Evolutionary conservation across 2,113 vertebrate species (phyloP).

Genomic region (Camelus dromedarius): DNA sequence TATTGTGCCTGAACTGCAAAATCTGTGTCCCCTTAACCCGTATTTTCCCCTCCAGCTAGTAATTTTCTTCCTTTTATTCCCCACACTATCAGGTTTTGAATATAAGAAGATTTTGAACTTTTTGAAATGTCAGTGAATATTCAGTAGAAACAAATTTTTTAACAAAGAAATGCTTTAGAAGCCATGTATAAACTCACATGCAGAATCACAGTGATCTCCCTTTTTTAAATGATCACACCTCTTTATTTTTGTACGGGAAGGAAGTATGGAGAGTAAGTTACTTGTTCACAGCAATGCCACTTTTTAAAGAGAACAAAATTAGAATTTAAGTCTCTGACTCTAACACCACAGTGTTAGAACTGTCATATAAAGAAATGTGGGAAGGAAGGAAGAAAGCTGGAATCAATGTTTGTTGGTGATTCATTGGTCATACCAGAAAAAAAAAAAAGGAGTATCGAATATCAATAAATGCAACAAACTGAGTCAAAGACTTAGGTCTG

Average conservation of each 20-base stretch:
- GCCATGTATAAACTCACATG: neutral
- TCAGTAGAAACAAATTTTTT: neutral
- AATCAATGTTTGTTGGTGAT: neutral
- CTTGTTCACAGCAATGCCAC: neutral
- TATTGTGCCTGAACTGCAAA: neutral
- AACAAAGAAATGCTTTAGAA: neutral
- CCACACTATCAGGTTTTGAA: neutral
- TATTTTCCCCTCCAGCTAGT: neutral
- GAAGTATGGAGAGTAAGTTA: neutral
- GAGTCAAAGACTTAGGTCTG: neutral
- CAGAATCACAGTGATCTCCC: neutral
- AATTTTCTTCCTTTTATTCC: neutral
- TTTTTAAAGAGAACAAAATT: neutral
- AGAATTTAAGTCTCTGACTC: neutral
- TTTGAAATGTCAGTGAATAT: neutral
- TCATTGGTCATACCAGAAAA: neutral
- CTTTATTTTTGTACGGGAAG: neutral
- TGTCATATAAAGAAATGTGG: neutral
- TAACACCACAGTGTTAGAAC: fast-evolving
- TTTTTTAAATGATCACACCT: neutral
- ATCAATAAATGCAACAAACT: neutral
- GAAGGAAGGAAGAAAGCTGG: neutral
- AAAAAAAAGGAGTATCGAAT: neutral
- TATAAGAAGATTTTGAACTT: neutral
- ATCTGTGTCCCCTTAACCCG: neutral